These are phyloP conservation scores for Rhinogobio ventralis DNA, from an alignment of 2,797 vertebrate genomes.

Conservation along the genomic window DNA sequence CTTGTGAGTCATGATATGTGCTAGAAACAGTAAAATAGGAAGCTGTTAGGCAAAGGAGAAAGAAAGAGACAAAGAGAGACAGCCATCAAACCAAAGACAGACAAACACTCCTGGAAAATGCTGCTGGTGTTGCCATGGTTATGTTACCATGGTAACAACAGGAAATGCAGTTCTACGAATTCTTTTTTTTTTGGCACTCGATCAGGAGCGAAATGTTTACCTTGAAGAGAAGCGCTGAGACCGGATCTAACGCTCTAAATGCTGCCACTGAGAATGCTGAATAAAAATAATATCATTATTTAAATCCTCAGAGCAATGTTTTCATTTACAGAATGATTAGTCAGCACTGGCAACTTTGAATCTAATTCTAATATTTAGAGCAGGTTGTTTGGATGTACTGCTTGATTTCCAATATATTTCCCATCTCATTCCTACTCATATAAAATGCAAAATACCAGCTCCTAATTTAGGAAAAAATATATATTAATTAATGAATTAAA, in stretches of 20 bases:
- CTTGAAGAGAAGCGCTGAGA: conserved; percentile 50
- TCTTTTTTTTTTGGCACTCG: conserved; percentile 32
- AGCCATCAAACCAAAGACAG: conserved; percentile 57
- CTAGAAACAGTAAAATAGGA: conserved; percentile 42
- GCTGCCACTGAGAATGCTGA: neutral
- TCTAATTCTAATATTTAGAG: neutral
- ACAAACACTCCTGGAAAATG: conserved; percentile 57
- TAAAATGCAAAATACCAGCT: neutral
- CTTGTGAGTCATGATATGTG: neutral
- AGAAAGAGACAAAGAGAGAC: conserved; percentile 51
- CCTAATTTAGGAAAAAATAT: neutral
- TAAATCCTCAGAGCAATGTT: conserved; percentile 15
- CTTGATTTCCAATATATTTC: conserved; percentile 21
- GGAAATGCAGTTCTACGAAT: conserved; percentile 60
- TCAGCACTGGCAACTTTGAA: neutral
- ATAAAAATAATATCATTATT: conserved; percentile 51
- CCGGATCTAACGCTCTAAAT: conserved; percentile 20
- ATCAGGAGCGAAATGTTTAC: conserved; percentile 55
- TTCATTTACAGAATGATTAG: conserved; percentile 30
- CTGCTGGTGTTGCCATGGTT: conserved; percentile 62
- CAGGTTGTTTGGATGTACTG: neutral
- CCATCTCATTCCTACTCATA: neutral
- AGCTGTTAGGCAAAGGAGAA: conserved; percentile 24
- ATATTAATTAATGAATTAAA: neutral
- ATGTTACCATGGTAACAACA: conserved; percentile 64